A percentile compares a stretch with the other conserved stretches of the same genome.
Evolutionary conservation across 2,113 vertebrate species (phyloP).

Genomic region (Loxodonta africana): DNA sequence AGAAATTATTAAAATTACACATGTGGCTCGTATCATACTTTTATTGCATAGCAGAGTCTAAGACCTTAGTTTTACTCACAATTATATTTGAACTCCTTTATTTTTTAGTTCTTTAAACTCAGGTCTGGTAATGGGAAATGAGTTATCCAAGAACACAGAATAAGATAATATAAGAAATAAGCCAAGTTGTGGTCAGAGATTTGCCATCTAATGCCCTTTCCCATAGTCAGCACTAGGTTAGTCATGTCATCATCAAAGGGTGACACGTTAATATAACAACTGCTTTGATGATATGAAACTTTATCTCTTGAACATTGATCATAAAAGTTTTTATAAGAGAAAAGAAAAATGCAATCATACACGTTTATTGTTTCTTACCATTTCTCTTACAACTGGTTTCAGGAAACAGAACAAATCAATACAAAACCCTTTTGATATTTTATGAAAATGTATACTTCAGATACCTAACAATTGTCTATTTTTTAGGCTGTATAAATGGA

Average conservation of each 20-base stretch:
- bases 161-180: neutral
- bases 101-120: neutral
- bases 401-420: neutral
- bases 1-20: neutral
- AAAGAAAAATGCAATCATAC: slow-evolving; percentile 26
- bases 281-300: neutral
- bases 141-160: neutral
- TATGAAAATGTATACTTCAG: neutral
- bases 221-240: neutral
- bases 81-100: neutral
- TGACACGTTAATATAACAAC: neutral
- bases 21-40: neutral
- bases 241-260: neutral
- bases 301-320: neutral
- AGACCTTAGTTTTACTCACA: neutral
- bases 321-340: slow-evolving; percentile 4
- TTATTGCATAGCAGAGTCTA: neutral
- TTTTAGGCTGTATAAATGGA: neutral
- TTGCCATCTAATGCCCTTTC: neutral
- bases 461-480: neutral
- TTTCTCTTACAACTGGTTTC: neutral
- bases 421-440: neutral
- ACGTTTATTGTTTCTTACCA: neutral
- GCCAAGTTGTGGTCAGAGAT: neutral
- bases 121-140: neutral